Base-by-base conservation (phyloP, 2,113 vertebrate genomes). In the Phainopepla nitens region DNA sequence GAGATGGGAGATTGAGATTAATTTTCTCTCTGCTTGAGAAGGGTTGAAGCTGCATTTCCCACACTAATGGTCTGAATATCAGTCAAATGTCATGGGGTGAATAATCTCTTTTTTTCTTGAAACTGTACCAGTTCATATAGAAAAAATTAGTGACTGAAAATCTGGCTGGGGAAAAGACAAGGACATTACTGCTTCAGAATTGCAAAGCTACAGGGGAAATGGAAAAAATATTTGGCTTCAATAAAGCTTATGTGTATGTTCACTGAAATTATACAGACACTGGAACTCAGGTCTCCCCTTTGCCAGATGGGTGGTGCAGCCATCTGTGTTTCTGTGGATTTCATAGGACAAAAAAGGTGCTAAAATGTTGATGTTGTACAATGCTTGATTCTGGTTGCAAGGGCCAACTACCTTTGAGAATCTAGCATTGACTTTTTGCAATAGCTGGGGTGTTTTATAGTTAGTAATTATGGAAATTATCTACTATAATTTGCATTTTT, bases 401-500 rank as follows among this genome's bases (percentile, higher is more conserved):
- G 60, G 76, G 42, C 72, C 82, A 93, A 44, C 64, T 92, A 58
- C 58, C 60, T 78, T 39, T 92, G 89, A 90, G 60, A 81, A 66
- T 73, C 42, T 70, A 93, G 39, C 35, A 66, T 35, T 60, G 80
- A 90, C 64, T 89, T 95, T 94, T 86, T 75, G 51, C 39, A 87
- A 45, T 87, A 81, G 42, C 42, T 80, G 56, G 54, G 39, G 57
- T 92, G 68, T 89, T 92, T 92, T 88, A 90, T 92, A 86, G 94
- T 92, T 78, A 89, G 89, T 47, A 90, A 94, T 97, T 96, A 90
- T 70, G 80, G 86, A 93, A 92, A 94, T 94, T 89, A 80, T 88
- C 66, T 87, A 44, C 93, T 89, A 89, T 87, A 80, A 96, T 95
- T 96, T 95, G 75, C 87, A 94, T 94, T 95, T 95, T 93, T 36